These are phyloP conservation scores for Colletes latitarsis DNA, from an alignment of 1,140 invertebrate genomes.

Conservation along the genomic window DNA sequence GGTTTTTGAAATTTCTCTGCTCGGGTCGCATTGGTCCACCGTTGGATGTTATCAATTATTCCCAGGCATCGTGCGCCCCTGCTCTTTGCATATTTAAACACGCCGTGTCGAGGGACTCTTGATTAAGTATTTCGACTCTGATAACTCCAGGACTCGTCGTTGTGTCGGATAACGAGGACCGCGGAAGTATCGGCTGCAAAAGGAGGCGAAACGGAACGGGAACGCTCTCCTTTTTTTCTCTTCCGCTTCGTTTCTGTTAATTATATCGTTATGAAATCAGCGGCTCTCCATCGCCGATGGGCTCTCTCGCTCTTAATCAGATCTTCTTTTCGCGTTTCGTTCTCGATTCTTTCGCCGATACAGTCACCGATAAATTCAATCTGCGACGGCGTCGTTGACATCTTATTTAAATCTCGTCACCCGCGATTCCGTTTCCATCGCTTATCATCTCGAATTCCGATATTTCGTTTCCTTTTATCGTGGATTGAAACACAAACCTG, in stretches of 20 bases:
- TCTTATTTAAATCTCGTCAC: constrained; percentile 43
- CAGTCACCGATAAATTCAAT: constrained; percentile 42
- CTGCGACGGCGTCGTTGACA: constrained; percentile 22
- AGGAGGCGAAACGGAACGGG: constrained; percentile 1
- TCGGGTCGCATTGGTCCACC: not conserved
- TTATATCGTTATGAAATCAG: constrained; percentile 63
- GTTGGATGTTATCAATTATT: constrained; percentile 26
- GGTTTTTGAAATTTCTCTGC: not conserved
- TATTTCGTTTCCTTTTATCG: not conserved
- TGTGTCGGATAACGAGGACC: constrained; percentile 8
- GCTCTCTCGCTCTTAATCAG: constrained; percentile 44
- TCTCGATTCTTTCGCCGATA: constrained; percentile 31
- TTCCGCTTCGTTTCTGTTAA: constrained; percentile 35
- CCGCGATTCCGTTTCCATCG: not conserved
- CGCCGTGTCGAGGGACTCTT: not conserved
- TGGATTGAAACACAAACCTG: not conserved
- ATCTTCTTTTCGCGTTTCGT: constrained; percentile 39
- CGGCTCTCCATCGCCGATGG: constrained; percentile 10
- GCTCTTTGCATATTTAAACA: constrained; percentile 17
- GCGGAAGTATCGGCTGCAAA: constrained; percentile 13
- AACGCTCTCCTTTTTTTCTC: not conserved
- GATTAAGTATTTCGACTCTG: constrained; percentile 15
- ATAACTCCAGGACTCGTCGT: not conserved
- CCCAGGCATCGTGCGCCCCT: not conserved
- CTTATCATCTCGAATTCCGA: not conserved